Base-by-base conservation (phyloP, 2,888 invertebrate genomes). In the Cosmorhoe ocellata region DNA sequence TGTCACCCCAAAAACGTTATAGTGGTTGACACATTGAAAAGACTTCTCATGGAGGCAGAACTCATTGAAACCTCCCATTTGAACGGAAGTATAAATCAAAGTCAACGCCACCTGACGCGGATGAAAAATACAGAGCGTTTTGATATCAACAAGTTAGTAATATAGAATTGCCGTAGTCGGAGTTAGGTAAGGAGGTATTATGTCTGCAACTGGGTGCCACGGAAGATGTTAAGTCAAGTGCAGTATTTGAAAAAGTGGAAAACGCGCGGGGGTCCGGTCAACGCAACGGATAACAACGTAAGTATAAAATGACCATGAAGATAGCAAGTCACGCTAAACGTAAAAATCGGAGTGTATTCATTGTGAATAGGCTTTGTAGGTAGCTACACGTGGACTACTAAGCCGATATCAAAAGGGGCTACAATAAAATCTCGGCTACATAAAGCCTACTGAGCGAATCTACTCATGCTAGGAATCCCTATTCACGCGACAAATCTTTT, bases 61-160 rank as follows among this genome's bases (percentile, higher is more conserved):
- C 43, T 52, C 52, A 48, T 53, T 53, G 52, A 48, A 80, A 79
- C 79, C 74, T 76, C 63, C 70, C 75, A 71, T 81, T 81, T 77
- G 75, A 73, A 68, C 64, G 63, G 63, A 51, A 64, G 67, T 63
- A 82, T 87, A 84, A 86, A 87, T 89, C 86, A 83, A 79, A 76
- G 84, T 84, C 88, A 78, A 66, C 48, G 66, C 61, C 87, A 88
- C 85, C 87, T 86, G 87, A 65, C 74, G 67, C 67, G 71, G 62
- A 71, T 81, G 84, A 81, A 81, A 82, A 82, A 86, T 85, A 79
- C 31, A 8, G 22, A 79, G 69, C 72, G 67, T 65, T 73, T 62
- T 56, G 65, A 18, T 69, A 79, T 80, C 81, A 81, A 78, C 79
- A 80, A 77, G 78, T 74, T 69, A 63, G 64, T 18, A 63, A 68